Evolutionary conservation across 1,140 invertebrate species (phyloP).

Genomic region (Drosophila arawakana): DNA sequence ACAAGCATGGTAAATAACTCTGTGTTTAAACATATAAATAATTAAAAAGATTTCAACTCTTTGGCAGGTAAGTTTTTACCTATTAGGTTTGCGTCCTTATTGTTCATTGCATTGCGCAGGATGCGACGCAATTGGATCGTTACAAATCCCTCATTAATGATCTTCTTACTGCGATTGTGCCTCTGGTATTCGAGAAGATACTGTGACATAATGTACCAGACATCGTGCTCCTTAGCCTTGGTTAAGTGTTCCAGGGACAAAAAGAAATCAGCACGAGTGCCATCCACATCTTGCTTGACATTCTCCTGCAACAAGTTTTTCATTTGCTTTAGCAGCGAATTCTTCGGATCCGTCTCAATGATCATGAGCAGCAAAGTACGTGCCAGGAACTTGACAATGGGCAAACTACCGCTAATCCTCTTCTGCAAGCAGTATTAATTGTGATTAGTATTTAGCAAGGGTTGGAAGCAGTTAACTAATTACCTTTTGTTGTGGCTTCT

Average conservation of each 20-base stretch:
- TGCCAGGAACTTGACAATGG: slow-evolving; percentile 71
- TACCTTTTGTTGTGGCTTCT: slow-evolving; percentile 59
- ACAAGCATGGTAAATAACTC: slow-evolving; percentile 75
- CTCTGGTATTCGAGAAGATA: slow-evolving; percentile 73
- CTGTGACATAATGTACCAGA: slow-evolving; percentile 78
- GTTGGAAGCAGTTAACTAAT: neutral
- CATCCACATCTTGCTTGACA: slow-evolving; percentile 57
- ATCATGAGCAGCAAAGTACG: slow-evolving; percentile 68
- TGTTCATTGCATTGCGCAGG: slow-evolving; percentile 64
- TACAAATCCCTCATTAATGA: slow-evolving; percentile 73
- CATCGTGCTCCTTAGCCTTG: slow-evolving; percentile 74
- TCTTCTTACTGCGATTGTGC: slow-evolving; percentile 54
- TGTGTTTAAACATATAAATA: neutral
- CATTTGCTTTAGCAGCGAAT: slow-evolving; percentile 58
- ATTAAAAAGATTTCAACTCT: neutral
- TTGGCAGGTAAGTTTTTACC: slow-evolving; percentile 28
- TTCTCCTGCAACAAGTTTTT: slow-evolving; percentile 44
- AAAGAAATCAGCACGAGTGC: slow-evolving; percentile 72
- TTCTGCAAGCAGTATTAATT: slow-evolving; percentile 38
- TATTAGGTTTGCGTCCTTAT: slow-evolving; percentile 71
- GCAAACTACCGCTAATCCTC: slow-evolving; percentile 48
- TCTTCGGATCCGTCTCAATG: slow-evolving; percentile 54
- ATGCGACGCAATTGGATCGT: slow-evolving; percentile 72
- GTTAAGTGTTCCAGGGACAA: slow-evolving; percentile 69
- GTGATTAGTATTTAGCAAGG: neutral